Evolutionary conservation across 2,888 invertebrate species (phyloP).

Genomic region (Lepidonotus clava): DNA sequence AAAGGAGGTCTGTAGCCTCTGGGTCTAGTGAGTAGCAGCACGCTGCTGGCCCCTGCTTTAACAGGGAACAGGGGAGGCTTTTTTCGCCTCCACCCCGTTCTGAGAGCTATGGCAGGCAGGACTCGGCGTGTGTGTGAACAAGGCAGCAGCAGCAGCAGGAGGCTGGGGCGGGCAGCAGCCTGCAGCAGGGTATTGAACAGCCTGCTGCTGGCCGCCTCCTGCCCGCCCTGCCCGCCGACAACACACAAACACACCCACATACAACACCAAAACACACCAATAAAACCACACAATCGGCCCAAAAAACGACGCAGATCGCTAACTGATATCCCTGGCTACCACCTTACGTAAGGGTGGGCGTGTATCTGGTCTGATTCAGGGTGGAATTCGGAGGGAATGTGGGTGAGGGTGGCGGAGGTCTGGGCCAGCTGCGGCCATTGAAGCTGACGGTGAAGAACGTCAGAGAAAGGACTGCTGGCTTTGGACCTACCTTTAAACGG

Average conservation of each 20-base stretch:
- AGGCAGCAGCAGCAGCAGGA: conserved; percentile 14
- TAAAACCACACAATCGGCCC: too few species aligned
- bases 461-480: neutral
- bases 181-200: neutral
- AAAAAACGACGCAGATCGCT: too few species aligned
- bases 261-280: neutral
- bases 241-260: neutral
- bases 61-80: neutral
- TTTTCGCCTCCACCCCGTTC: neutral
- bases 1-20: too few species aligned
- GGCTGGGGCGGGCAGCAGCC: too few species aligned
- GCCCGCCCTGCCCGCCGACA: neutral
- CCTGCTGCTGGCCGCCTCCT: neutral
- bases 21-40: too few species aligned
- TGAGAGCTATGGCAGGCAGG: conserved; percentile 4
- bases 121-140: neutral
- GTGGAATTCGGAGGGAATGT: neutral
- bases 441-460: neutral
- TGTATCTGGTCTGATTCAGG: too few species aligned
- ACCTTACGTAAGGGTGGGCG: too few species aligned
- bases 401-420: neutral
- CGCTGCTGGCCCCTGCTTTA: neutral
- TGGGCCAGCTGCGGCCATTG: neutral
- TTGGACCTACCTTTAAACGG: neutral
- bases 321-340: too few species aligned